Evolutionary conservation across 2,888 invertebrate species (phyloP).

Genomic region (Anaspis maculata): DNA sequence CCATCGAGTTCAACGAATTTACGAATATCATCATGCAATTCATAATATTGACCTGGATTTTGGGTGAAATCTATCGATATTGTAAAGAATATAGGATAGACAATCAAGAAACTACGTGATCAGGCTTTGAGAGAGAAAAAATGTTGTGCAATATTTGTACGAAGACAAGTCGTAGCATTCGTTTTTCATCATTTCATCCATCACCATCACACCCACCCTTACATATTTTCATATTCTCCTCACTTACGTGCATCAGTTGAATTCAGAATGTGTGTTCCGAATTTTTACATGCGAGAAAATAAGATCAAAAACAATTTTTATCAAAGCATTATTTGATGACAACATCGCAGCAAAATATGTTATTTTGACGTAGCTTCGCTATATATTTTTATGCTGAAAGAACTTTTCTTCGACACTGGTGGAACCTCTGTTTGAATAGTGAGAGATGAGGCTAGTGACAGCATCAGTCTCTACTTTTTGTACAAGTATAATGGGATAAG

Average conservation of each 20-base stretch:
- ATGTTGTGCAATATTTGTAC: too few relatives aligned
- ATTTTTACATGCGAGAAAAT: constrained; percentile 32
- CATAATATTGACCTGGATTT: constrained; percentile 4
- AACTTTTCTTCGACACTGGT: too few relatives aligned
- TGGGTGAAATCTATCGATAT: too few relatives aligned
- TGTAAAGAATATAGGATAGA: too few relatives aligned
- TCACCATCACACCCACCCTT: constrained; percentile 5
- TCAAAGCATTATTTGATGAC: constrained; percentile 27
- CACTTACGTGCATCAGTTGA: constrained; percentile 25
- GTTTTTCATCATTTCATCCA: background rate
- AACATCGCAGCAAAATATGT: constrained; percentile 22
- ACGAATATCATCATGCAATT: background rate
- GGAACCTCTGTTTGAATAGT: too few relatives aligned
- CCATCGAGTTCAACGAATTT: constrained; percentile 7
- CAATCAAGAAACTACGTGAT: too few relatives aligned
- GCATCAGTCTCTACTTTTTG: too few relatives aligned
- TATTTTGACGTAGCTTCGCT: too few relatives aligned
- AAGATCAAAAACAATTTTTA: constrained; percentile 35
- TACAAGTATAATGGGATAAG: too few relatives aligned
- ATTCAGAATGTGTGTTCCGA: constrained; percentile 30
- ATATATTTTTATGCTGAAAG: background rate
- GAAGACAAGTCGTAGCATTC: background rate
- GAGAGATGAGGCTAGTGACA: too few relatives aligned
- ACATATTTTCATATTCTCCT: constrained; percentile 25
- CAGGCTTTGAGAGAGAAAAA: too few relatives aligned